These are phyloP conservation scores for Podarcis muralis DNA, from an alignment of 2,113 vertebrate species.

Conservation along the genomic window DNA sequence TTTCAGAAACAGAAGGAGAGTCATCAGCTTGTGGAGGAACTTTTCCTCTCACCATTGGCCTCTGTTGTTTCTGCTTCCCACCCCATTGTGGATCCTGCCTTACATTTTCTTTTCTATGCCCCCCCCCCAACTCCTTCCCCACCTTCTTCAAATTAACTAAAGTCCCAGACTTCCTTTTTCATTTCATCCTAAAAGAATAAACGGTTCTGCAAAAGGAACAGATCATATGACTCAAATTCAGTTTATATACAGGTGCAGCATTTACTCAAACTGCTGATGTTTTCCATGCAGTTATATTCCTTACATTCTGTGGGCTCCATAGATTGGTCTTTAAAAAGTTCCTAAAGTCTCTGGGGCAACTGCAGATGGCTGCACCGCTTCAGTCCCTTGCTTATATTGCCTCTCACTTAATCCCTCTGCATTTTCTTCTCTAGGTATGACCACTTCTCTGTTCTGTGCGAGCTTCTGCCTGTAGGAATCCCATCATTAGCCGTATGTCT, in stretches of 20 bases:
- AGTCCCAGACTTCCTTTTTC: not conserved
- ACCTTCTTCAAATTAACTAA: not conserved
- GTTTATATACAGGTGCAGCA: not conserved
- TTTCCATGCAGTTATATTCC: not conserved
- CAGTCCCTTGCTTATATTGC: not conserved
- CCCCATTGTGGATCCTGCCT: not conserved
- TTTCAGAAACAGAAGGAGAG: not conserved
- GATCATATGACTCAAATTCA: not conserved
- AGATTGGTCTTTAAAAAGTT: not conserved
- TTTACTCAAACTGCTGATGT: not conserved
- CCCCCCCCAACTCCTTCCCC: not conserved
- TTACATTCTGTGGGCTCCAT: not conserved
- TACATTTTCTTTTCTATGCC: not conserved
- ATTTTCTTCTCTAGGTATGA: constrained; percentile 83
- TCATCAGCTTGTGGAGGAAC: not conserved
- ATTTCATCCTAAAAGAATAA: not conserved
- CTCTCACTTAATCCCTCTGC: not conserved
- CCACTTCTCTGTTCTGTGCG: constrained; percentile 94
- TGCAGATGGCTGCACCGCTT: not conserved
- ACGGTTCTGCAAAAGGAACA: not conserved
- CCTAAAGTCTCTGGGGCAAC: not conserved
- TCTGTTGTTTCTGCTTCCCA: not conserved
- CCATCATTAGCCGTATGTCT: constrained; percentile 91
- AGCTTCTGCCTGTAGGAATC: constrained; percentile 90
- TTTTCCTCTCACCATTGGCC: not conserved